Evolutionary conservation across 2,888 invertebrate genomes (phyloP), one percentile per base, ranked within the genome.

Genomic region (Eupsilia transversa): DNA sequence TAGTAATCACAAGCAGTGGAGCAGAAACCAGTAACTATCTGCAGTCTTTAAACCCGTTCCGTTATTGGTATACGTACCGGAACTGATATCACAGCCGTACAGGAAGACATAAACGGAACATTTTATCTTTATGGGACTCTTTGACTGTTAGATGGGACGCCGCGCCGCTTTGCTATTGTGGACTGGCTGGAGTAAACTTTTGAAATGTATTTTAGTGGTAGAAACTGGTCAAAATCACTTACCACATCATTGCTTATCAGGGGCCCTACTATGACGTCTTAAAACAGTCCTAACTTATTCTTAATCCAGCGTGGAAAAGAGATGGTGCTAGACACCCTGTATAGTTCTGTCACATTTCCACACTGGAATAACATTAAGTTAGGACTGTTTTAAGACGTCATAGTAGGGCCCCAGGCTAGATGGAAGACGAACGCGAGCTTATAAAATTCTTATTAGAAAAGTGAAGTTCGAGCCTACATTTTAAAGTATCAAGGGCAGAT

Each of bases 1-100:
- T 80, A 65, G 74, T n/a, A 20, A 77, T 61, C 68, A 49, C 9
- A 41, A 20, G 30, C 74, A 72, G 30, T 73, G 49, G 23, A 38
- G 38, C 61, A 71, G 74, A 81, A 74, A 72, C 60, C 57, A 71
- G 74, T 78, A 56, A 81, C 81, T 81, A 84, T 77, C 70, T 38
- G 35, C 61, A 78, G 74, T 66, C 43, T 73, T 71, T 68, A 56
- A 78, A 81, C 66, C 71, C 76, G 59, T 72, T 59, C 60, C 56
- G 33, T 78, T 82, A 75, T 64, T 83, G 83, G 63, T 72, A 60
- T 56, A 79, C 75, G 71, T 57, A 23, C 63, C 27, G 80, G 80
- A 82, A 80, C 71, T 33, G 68, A 60, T 80, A 82, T 70, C 67
- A 60, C 49, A 52, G 30, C 33, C 56, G 12, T 72, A 71, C 57